These are phyloP conservation scores for Scolanthus callimorphus DNA, from an alignment of 92 coral and sea anemone species.

Conservation along the genomic window DNA sequence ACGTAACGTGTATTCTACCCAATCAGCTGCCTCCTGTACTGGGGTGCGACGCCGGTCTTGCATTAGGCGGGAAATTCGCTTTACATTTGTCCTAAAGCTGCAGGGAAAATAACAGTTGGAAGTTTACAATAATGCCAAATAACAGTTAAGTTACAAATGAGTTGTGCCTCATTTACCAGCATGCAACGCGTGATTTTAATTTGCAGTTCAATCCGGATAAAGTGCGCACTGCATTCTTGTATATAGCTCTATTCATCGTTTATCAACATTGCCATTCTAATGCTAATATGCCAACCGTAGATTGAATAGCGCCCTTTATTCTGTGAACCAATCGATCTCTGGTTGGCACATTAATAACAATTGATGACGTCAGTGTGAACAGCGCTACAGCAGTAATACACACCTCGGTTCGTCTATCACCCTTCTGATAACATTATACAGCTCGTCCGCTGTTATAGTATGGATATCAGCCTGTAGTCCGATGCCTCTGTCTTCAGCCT, in stretches of 20 bases:
- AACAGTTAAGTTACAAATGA: neutral
- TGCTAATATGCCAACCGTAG: no score
- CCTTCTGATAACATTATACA: conserved; percentile 22
- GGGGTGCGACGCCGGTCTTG: conserved; percentile 29
- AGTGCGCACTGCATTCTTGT: no score
- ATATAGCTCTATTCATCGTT: no score
- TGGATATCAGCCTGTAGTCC: conserved; percentile 26
- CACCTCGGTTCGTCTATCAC: conserved; percentile 48
- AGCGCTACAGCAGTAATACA: neutral
- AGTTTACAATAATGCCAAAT: neutral
- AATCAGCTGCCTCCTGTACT: conserved; percentile 33
- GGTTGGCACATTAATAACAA: no score
- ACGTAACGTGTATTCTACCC: conserved; percentile 26
- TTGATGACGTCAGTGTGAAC: no score
- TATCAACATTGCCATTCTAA: no score
- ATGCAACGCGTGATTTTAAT: no score
- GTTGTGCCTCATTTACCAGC: no score
- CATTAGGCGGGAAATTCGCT: conserved; percentile 20
- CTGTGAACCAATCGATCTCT: no score
- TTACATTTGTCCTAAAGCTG: conserved; percentile 25
- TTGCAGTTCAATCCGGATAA: no score
- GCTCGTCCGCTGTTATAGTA: conserved; percentile 24
- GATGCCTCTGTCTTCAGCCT: conserved; percentile 20
- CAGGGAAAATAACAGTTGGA: neutral
- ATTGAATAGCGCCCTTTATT: no score